Evolutionary conservation across 2,888 invertebrate genomes (phyloP), one percentile per base, ranked within the genome.

Genomic region (Acronicta psi): DNA sequence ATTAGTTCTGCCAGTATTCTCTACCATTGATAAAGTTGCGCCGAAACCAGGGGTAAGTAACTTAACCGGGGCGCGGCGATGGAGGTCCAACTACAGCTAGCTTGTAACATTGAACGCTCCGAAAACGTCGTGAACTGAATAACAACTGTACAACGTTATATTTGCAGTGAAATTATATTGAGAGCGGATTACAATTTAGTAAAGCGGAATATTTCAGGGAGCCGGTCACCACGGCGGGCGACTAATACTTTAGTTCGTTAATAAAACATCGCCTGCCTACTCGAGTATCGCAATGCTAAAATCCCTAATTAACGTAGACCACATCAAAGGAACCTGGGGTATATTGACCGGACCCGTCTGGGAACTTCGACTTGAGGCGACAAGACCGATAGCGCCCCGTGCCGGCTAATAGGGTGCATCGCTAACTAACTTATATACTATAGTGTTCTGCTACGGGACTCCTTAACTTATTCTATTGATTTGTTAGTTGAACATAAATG

Each of bases 11-110:
- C 76, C 76, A 77, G 79, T 77, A 79, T 80, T 81, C 76, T 67
- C 68, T 75, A 75, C 79, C 86, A 84, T 81, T 84, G 83, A 84
- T 83, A 85, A 87, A 90, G 83, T 87, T 86, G 71, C 75, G 77
- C 73, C 73, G 73, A 80, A 81, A 84, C 79, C 77, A 64, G 78
- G 71, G 75, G 78, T 80, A 83, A 83, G 80, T 86, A 81, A 86
- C 81, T 87, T 81, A 83, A 79, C 76, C 66, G 70, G 76, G 69
- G 76, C 43, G 20, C 69, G n/a, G 34, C 58, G 58, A 66, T 64
- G 73, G 63, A 62, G 69, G 74, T 60, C 64, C 67, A 79, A 81
- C 80, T 83, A 79, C 57, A 66, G 74, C 81, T 81, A 82, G 52
- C 57, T 57, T 40, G 23, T 75, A 78, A 82, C 78, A 80, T 79